phyloP scores from a whole-genome alignment of 2,888 invertebrate species.

The Andricus quercusramuli region DNA sequence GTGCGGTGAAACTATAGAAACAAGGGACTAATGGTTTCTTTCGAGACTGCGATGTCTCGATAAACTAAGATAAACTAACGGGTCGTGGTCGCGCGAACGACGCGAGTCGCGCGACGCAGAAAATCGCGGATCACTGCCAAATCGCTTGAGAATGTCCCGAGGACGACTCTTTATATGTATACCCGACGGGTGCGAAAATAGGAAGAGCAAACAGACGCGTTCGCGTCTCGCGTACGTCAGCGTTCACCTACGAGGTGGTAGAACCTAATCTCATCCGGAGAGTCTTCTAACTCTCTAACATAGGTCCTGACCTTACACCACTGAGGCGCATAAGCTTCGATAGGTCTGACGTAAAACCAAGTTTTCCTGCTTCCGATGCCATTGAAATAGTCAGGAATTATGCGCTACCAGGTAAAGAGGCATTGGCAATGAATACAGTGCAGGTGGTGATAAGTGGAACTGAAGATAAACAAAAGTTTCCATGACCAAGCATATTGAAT shows the following conservation, averaged over 20 bases:
- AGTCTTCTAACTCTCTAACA: not conserved
- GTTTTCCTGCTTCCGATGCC: not conserved
- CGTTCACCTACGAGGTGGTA: conserved; percentile 19
- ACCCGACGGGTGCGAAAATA: conserved; percentile 41
- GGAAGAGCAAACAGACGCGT: conserved; percentile 40
- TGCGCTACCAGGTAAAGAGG: not conserved
- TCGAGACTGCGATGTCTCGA: conserved; percentile 2
- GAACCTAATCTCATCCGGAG: conserved; percentile 21
- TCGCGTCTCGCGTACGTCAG: conserved; percentile 1
- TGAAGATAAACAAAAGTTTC: not conserved
- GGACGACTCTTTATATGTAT: conserved; percentile 42
- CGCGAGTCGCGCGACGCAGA: conserved; percentile 53
- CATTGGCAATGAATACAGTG: not conserved
- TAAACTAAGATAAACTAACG: conserved; percentile 10
- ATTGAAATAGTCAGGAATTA: not conserved
- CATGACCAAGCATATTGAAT: not conserved
- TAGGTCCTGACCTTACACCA: conserved; percentile 29
- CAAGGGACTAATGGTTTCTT: not conserved
- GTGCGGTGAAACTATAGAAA: not conserved
- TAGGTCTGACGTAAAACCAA: not conserved
- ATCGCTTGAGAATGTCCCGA: conserved; percentile 50
- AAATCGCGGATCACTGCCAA: conserved; percentile 58
- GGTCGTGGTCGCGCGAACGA: conserved; percentile 45
- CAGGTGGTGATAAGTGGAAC: conserved; percentile 6
- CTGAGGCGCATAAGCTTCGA: not conserved